These are phyloP conservation scores for Nemapogon koenigi DNA, from an alignment of 2,888 invertebrate genomes.

Conservation along the genomic window DNA sequence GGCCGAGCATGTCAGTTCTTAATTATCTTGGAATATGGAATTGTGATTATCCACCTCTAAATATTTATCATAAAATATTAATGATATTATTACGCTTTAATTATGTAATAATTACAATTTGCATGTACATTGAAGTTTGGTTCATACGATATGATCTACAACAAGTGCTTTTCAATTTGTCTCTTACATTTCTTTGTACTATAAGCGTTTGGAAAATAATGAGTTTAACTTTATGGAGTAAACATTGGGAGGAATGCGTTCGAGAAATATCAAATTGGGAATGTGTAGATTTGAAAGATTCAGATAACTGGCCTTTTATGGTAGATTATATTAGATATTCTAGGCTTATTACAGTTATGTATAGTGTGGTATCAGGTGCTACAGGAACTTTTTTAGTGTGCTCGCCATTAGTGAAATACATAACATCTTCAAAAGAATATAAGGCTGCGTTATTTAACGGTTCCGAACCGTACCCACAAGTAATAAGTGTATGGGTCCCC, in stretches of 20 bases:
- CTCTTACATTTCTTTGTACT: constrained; percentile 43
- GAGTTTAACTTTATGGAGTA: constrained; percentile 38
- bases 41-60: too few relatives aligned
- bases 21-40: too few relatives aligned
- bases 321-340: constrained; percentile 33
- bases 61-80: too few relatives aligned
- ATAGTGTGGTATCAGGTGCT: constrained; percentile 42
- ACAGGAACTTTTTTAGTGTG: constrained; percentile 36
- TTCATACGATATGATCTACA: constrained; percentile 39
- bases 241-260: constrained; percentile 36
- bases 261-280: constrained; percentile 35
- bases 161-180: constrained; percentile 39
- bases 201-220: constrained; percentile 38
- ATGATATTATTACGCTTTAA: too few relatives aligned
- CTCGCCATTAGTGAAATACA: constrained; percentile 35
- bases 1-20: too few relatives aligned
- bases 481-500: constrained; percentile 51
- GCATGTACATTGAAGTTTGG: constrained; percentile 43
- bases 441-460: too few relatives aligned
- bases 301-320: constrained; percentile 25
- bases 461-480: constrained; percentile 32
- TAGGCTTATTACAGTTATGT: constrained; percentile 38
- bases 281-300: constrained; percentile 25
- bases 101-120: too few relatives aligned
- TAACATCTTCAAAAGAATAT: constrained; percentile 25